Evolutionary conservation across 1,140 invertebrate species (phyloP), one percentile per base, ranked within the genome.

Genomic region (Bactericera cockerelli): DNA sequence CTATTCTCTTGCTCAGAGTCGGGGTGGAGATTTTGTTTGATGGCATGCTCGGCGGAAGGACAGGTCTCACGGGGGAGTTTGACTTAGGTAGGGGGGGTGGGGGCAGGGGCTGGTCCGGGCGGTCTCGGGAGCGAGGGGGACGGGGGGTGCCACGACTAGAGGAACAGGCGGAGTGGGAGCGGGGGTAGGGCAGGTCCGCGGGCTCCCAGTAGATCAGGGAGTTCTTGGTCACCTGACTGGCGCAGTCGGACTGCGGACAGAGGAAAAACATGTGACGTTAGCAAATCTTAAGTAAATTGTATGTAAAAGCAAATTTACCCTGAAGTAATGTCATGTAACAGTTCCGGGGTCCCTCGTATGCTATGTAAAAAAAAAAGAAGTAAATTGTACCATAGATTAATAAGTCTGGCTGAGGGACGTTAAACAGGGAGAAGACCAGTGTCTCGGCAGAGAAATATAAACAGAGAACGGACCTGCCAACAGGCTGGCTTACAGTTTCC

Each of bases 1-100:
- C 61, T 19, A 63, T 21, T 11, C 55, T 49, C 22, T 6, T 49
- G 42, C 42, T 49, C 3, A 49, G 42, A 10, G 42, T 16, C 6
- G 42, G 42, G n/a, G 42, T 49, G n/a, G 42, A 49, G 33, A 19
- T 56, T 60, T 8, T 31, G 57, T 42, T 61, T 60, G n/a, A 63
- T 54, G 24, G 61, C 58, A 28, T 63, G 31, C 62, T 61, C 1
- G 63, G 65, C 14, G 62, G 62, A 11, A 63, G 59, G 4, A 13
- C 4, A 11, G 57, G 56, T 14, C 58, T 59, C 24, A 55, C 26
- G 21, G 55, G 55, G 16, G 61, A 58, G 16, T 49, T 59, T 55
- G n/a, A 28, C 31, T n/a, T 55, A 24, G 28, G 56, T 55, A 25
- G 38, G 19, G 22, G 58, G 39, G n/a, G 63, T 38, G 33, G 60